Conservation (phyloP, 2,888 invertebrate genomes). For the Zeuzera pyrina region DNA sequence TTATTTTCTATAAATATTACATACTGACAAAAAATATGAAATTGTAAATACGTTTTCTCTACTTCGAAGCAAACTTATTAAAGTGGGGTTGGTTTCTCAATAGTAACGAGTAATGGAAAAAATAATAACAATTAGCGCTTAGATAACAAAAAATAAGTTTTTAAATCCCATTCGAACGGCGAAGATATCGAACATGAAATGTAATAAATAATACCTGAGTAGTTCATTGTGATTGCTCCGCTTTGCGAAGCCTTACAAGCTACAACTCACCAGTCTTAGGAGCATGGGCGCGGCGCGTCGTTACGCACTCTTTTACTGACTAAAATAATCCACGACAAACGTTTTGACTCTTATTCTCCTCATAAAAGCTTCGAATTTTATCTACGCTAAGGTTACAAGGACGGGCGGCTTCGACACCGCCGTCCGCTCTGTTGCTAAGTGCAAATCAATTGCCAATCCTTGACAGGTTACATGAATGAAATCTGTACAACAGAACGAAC, state of each 20-base stretch:
- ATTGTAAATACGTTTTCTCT: too few relatives aligned
- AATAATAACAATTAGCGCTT: too few relatives aligned
- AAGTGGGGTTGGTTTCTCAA: too few relatives aligned
- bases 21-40: too few relatives aligned
- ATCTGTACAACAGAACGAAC: slow-evolving; percentile 32
- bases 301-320: slow-evolving; percentile 46
- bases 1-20: too few relatives aligned
- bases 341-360: slow-evolving; percentile 45
- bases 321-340: slow-evolving; percentile 59
- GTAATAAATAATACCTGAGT: too few relatives aligned
- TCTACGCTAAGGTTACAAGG: slow-evolving; percentile 32
- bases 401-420: slow-evolving; percentile 41
- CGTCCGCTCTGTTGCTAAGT: slow-evolving; percentile 51
- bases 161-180: too few relatives aligned
- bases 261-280: slow-evolving; percentile 66
- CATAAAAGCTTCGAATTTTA: slow-evolving; percentile 47
- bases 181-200: too few relatives aligned
- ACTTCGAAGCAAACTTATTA: too few relatives aligned
- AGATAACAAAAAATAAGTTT: too few relatives aligned
- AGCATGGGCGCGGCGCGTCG: slow-evolving; percentile 69
- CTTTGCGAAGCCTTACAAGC: slow-evolving; percentile 60
- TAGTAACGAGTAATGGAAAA: too few relatives aligned
- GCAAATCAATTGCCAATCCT: slow-evolving; percentile 50
- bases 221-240: too few relatives aligned
- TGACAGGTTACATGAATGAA: slow-evolving; percentile 63